phyloP scores from a whole-genome alignment of 2,797 vertebrate genomes.

The Arremon aurantiirostris region DNA sequence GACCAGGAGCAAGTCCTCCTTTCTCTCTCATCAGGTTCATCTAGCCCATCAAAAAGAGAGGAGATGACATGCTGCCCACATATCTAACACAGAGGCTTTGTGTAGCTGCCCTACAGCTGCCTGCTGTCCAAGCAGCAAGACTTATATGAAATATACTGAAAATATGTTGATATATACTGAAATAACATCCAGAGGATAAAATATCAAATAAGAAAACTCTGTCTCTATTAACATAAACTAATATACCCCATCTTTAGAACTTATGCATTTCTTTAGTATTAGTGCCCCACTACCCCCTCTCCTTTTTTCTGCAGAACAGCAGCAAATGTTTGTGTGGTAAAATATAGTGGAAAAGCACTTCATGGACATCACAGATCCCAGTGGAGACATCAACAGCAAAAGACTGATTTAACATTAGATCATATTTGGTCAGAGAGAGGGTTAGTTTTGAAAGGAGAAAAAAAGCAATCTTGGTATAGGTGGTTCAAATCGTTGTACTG shows the following conservation, averaged over 20 bases:
- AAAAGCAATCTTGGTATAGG: background rate
- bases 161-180: background rate
- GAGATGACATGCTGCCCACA: background rate
- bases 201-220: background rate
- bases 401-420: background rate
- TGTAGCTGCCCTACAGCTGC: background rate
- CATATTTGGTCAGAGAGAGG: background rate
- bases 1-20: background rate
- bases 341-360: background rate
- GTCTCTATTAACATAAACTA: slow-evolving; percentile 8
- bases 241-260: slow-evolving; percentile 12
- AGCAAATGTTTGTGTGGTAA: background rate
- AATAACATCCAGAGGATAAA: background rate
- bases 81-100: background rate
- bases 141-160: background rate
- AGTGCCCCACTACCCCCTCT: background rate
- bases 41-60: background rate
- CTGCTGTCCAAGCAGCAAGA: background rate
- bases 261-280: background rate
- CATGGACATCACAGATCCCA: background rate
- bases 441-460: background rate
- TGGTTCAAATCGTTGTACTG: background rate
- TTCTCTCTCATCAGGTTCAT: background rate
- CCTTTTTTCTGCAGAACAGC: background rate
- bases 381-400: background rate